Base-by-base conservation (phyloP, 2,888 invertebrate genomes). In the Meiosimyza decipiens region DNA sequence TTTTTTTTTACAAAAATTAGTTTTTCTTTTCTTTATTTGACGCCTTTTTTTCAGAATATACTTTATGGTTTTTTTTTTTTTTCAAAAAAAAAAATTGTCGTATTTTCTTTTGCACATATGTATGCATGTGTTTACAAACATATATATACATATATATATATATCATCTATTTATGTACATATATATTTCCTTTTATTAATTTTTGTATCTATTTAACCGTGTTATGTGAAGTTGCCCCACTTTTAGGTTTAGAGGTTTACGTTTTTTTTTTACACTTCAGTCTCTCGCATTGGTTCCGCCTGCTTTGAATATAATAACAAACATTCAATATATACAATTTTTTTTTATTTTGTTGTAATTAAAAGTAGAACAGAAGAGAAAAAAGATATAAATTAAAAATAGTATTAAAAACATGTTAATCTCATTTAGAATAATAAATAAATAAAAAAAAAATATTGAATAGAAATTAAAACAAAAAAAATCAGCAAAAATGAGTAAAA, bases 261-360 rank as follows among this genome's bases (percentile, higher is more conserved):
- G 47, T 75, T 40, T 40, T 82, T 40, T 40, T 82, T 79, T 91
- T 91, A 91, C 89, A 91, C 91, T 90, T 91, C 91, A 90, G 91
- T 91, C 91, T 91, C 91, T 90, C 90, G 91, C 90, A 91, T 91
- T 88, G 91, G 91, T 90, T 91, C 91, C 89, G 91, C 91, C 89
- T 91, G 91, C 91, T 91, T 83, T 78, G 67, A 83, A 82, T 89
- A 89, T 83, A 85, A 83, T 82, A 84, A 83, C 79, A 84, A 82
- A 83, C 78, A 81, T 83, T 81, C 77, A 76, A 80, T 81, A 80
- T 81, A 79, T 83, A 81, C 77, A 76, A 78, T 79, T 80, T 70
- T 79, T 47, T 50, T 50, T 12, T 64, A 65, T 54, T 54, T 40
- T 40, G 40, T 40, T 66, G 16, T 33, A 55, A 65, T 67, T n/a